Percentiles rank a stretch among this genome's conserved stretches.
Evolutionary conservation across 2,797 vertebrate species (phyloP).

Genomic region (Loriculus beryllinus): DNA sequence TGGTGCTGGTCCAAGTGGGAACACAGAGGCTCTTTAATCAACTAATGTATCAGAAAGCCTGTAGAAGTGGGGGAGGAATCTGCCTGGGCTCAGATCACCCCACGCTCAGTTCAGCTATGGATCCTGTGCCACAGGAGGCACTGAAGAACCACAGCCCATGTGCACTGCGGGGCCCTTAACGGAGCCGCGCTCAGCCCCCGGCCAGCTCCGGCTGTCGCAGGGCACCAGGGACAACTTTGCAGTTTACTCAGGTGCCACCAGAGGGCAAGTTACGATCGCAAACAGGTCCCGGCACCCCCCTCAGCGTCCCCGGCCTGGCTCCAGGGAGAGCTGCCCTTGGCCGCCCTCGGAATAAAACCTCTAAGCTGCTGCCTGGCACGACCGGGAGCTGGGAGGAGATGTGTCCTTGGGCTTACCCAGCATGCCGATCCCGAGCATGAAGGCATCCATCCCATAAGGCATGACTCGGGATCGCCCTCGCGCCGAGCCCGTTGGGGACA

Average conservation of each 20-base stretch:
- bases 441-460: constrained; percentile 99
- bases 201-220: not conserved
- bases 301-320: not conserved
- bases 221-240: not conserved
- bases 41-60: not conserved
- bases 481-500: constrained; percentile 96
- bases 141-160: not conserved
- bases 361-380: constrained; percentile 32
- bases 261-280: constrained; percentile 55
- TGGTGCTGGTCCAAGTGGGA: not conserved
- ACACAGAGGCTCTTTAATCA: not conserved
- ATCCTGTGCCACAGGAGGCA: not conserved
- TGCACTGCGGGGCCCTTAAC: rapidly evolving
- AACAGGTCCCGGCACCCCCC: not conserved
- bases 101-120: not conserved
- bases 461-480: constrained; percentile 96
- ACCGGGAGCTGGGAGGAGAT: not conserved
- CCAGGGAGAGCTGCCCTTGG: constrained; percentile 24
- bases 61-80: not conserved
- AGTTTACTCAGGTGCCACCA: constrained; percentile 49
- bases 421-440: constrained; percentile 99
- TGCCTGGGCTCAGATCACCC: not conserved
- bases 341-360: not conserved
- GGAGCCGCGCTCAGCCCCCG: not conserved
- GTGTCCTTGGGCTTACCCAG: constrained; percentile 82